Percentiles rank a stretch among this genome's conserved stretches.
These are phyloP conservation scores for Lasioglossum vierecki DNA, from an alignment of 2,888 invertebrate genomes.

Conservation along the genomic window DNA sequence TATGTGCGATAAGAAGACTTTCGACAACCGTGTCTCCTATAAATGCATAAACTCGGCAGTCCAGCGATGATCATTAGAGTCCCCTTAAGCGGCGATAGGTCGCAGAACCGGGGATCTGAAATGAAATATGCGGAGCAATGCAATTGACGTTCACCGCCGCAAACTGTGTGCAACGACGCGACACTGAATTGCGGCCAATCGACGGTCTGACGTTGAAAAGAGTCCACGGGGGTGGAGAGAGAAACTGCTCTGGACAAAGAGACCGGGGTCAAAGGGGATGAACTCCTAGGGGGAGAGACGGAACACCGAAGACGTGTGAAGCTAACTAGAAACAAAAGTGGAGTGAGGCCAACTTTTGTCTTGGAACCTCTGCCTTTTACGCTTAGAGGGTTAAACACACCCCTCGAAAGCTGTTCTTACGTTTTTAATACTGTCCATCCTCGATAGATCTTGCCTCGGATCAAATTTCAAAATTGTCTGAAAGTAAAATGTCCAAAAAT, in stretches of 20 bases:
- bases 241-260: slow-evolving; percentile 16
- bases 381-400: too few species aligned
- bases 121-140: slow-evolving; percentile 78
- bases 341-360: background rate
- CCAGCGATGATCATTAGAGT: slow-evolving; percentile 17
- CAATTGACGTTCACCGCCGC: slow-evolving; percentile 77
- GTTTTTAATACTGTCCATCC: too few species aligned
- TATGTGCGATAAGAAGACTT: background rate
- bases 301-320: slow-evolving; percentile 7
- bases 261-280: slow-evolving; percentile 3
- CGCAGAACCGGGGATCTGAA: slow-evolving; percentile 20
- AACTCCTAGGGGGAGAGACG: background rate
- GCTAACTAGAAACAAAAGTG: background rate
- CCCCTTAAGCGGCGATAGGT: slow-evolving; percentile 38
- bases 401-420: too few species aligned
- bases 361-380: background rate
- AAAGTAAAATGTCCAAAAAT: too few species aligned
- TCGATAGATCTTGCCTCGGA: too few species aligned
- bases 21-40: background rate
- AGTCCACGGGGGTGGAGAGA: slow-evolving; percentile 25
- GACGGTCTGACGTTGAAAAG: slow-evolving; percentile 63
- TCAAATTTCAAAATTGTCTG: too few species aligned
- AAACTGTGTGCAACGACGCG: slow-evolving; percentile 78
- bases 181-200: slow-evolving; percentile 81
- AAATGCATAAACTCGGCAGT: slow-evolving; percentile 3